Base-by-base conservation (phyloP, 2,888 invertebrate genomes). In the Stenoptilia bipunctidactyla region DNA sequence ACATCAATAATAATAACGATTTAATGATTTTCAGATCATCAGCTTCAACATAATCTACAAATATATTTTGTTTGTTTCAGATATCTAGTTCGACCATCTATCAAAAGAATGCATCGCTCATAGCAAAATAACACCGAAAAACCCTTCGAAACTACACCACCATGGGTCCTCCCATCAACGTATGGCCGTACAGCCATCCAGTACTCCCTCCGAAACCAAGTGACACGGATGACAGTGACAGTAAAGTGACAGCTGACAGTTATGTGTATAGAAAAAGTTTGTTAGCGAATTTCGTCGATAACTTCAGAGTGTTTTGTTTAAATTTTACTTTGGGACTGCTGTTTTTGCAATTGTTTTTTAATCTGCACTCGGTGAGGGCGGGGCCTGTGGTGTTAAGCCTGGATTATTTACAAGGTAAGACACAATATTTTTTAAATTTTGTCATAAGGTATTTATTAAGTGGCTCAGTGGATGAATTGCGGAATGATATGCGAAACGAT, bases 331-430 rank as follows among this genome's bases (percentile, higher is more conserved):
- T 74, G 40, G 57, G 55, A 0, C 43, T 75, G 33, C 51, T 80
- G 38, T 47, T 76, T 33, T 48, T 75, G 37, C 76, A 79, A 58
- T 55, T 74, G 47, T 43, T 75, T 38, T 52, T 74, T 39, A 66
- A 56, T 56, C 53, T 67, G 37, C 65, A 60, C 44, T 58, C 53
- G 14, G 82, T 70, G 10, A 52, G 51, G 14, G 82, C 76, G 1
- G 76, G 77, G 0, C 82, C 82, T 1, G 79, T 83, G 27, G 50
- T 79, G 45, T 49, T 82, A 10, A 77, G 68, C 49, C 52, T 80
- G 74, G 74, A 77, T 55, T 77, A 82, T 60, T 61, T 72, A 43
- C 82, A 80, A 70, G 82, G 82, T 83, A 58, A 64, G 50, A 36
- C n/a, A n/a, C n/a, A n/a, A 33, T 33, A 15, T 33, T 5, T 35